Evolutionary conservation across 1,140 invertebrate species (phyloP), one percentile per base, ranked within the genome.

Genomic region (Drosophila hydei): DNA sequence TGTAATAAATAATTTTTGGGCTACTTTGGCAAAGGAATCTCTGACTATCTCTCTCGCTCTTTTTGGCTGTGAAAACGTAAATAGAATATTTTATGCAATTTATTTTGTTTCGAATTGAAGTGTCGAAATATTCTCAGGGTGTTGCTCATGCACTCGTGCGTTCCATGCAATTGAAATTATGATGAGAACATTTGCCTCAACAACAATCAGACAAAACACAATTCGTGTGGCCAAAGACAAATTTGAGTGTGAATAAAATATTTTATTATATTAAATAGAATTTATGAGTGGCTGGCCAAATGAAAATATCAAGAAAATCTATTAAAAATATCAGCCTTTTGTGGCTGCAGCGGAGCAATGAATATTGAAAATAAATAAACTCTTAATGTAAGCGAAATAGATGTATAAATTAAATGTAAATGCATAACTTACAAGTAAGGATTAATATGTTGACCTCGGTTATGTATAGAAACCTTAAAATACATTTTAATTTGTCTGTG

Each of bases 11-110:
- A 68, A 58, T 74, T 72, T 72, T 80, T 23, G 36, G 43, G 30
- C 42, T 21, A 40, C 21, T 50, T 38, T 50, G 25, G 23, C 27
- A 55, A 54, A 25, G 16, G 12, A 14, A 9, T 36, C 33, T 12
- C 23, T 36, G 4, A 43, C 16, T 16, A 11, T 40, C 38, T 16
- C n/a, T 40, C 38, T 14, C 5, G 27, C 4, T 30, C 2, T 11
- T 12, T 54, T 21, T 18, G 33, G 56, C 61, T 67, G 64, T 54
- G 67, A 56, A 61, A 69, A 87, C 83, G 83, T 87, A 87, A 87
- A 87, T 87, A 72, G 83, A 87, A 87, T 87, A 87, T 87, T 88
- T 87, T 87, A 87, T 87, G 83, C 83, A 87, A 87, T 87, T 87
- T 87, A 88, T 87, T 83, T 70, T 83, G 78, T 63, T 78, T 59